Base-by-base conservation (phyloP, 2,797 vertebrate species). In the Numenius phaeopus region DNA sequence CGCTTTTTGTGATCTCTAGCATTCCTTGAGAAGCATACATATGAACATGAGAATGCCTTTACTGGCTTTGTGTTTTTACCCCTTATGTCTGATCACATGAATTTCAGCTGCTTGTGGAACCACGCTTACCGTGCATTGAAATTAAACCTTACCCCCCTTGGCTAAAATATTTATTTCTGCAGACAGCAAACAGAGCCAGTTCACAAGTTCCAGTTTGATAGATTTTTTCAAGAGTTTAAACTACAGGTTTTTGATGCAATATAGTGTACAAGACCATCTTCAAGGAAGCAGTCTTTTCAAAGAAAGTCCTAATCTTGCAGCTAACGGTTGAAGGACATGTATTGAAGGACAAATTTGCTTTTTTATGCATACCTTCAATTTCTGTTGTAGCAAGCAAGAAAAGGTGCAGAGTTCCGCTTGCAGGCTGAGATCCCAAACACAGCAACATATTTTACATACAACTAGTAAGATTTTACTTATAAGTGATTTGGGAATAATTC, bases 401-500 rank as follows among this genome's bases (percentile, higher is more conserved):
- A 62, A 16, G 13, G 22, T 57, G 20, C 20, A 54, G 23, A 15
- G 13, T 67, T 94, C n/a, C 39, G 37, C 30, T 75, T 61, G 49
- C 22, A 40, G 2, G 7, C 24, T 66, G 57, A 89, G 27, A 30
- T 46, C 67, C 39, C 37, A 90, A 95, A 80, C 22, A 65, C 42
- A 64, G 54, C 37, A 67, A 34, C 21, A 47, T 10, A n/a, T 76
- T 81, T 76, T 78, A 34, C 20, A 37, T 55, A n/a, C 11, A 40
- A n/a, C 24, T 83, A 71, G 16, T 88, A 88, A 73, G 72, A 79
- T 93, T 93, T 83, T 73, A 66, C 42, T 90, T 95, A 57, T 49
- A 95, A 90, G 61, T 19, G 12, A 82, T 86, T 75, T 30, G n/a
- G 71, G 67, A 94, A 91, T 87, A 93, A 91, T 92, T 52, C 88